Percentiles rank a stretch among this genome's conserved stretches.
These are phyloP conservation scores for Drosophila imparisetae DNA, from an alignment of 2,888 invertebrate species.

Conservation along the genomic window DNA sequence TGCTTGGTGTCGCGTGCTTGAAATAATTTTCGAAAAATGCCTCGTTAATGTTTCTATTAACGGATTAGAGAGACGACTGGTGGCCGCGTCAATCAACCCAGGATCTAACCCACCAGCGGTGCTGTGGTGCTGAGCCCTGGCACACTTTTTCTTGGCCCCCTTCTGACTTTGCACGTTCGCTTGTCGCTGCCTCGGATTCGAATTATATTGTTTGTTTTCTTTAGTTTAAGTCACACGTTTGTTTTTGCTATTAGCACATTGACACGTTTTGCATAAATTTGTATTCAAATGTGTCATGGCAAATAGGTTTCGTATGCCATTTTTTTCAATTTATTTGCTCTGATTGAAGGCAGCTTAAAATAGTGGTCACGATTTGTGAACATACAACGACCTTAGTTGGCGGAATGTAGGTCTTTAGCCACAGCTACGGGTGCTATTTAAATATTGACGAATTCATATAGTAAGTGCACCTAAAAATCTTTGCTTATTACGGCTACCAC, in stretches of 20 bases:
- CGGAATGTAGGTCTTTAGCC: constrained; percentile 2
- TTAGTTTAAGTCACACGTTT: constrained; percentile 58
- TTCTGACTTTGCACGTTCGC: not conserved
- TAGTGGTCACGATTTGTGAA: not conserved
- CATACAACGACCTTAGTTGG: not conserved
- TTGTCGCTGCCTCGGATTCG: constrained; percentile 15
- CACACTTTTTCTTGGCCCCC: constrained; percentile 27
- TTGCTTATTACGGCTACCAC: constrained; percentile 21
- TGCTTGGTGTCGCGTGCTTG: constrained; percentile 75
- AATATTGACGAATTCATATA: not conserved
- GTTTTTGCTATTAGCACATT: constrained; percentile 77
- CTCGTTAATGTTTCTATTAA: constrained; percentile 84
- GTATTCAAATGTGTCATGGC: constrained; percentile 67
- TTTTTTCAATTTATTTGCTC: constrained; percentile 13
- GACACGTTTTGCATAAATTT: constrained; percentile 83
- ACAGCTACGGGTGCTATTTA: not conserved
- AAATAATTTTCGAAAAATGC: constrained; percentile 79
- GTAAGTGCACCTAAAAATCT: constrained; percentile 16
- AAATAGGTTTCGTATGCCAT: constrained; percentile 34
- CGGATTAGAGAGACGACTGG: constrained; percentile 72
- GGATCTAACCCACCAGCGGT: constrained; percentile 1
- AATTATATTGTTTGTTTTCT: constrained; percentile 32
- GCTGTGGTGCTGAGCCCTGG: constrained; percentile 17
- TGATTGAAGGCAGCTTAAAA: constrained; percentile 39
- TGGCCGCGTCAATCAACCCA: constrained; percentile 63